Base-by-base conservation (phyloP, 2,113 vertebrate genomes). In the Corythoichthys haematopterus region DNA sequence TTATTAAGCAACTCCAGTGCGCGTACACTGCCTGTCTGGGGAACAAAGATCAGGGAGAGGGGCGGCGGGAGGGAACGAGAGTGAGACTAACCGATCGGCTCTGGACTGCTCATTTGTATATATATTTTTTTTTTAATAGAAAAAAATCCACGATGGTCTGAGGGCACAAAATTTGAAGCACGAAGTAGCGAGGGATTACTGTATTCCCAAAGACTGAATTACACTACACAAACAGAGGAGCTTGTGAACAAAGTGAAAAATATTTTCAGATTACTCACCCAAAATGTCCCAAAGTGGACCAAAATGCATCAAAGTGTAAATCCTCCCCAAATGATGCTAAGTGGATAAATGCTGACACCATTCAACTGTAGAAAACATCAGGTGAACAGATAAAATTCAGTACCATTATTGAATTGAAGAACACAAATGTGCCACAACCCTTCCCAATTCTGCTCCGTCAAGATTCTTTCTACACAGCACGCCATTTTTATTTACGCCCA, bases 401-500 rank as follows among this genome's bases (percentile, higher is more conserved):
- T 36, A 57, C 14, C 14, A 36, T 36, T 15, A 50, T 14, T 56
- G 6, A 11, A 9, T 11, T 8, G 11, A 33, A 8, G 2, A n/a
- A 28, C 11, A 55, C 52, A 55, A 55, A 55, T 33, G 20, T 28
- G 10, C 52, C 52, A 36, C 55, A 36, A 36, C 6, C 28, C 13
- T 50, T 15, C 47, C 13, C 14, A 4, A 15, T 16, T 69, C 20
- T 37, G 55, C 55, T 57, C 65, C 14, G 56, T 63, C 78, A 47
- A 77, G 62, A 71, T 65, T 65, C 11, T 70, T 56, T 56, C 48
- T 64, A 59, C 63, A 59, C 65, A 52, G 71, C 83, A 79, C 50
- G 48, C 71, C 11, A 36, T 79, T 65, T 52, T 58, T 78, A 67
- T 78, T 74, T 74, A 76, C 36, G 38, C 45, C 69, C 71, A 68